phyloP scores from a whole-genome alignment of 1,140 invertebrate genomes.

The Leptonema lineaticorne region DNA sequence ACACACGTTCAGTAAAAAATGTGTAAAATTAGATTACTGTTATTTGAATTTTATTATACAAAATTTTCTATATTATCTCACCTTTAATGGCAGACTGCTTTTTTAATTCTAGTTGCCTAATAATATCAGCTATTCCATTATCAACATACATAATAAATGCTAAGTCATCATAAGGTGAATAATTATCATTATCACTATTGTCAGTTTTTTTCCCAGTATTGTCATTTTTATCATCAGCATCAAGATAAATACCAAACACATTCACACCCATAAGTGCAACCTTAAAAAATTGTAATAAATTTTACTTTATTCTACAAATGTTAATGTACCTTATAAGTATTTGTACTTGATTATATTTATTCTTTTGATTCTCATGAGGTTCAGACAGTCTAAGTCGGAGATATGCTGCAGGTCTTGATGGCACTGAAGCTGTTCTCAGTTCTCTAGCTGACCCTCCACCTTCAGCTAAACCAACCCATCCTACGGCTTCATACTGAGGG shows the following conservation, averaged over 20 bases:
- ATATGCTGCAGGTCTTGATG: conserved; percentile 75
- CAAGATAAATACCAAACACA: conserved; percentile 70
- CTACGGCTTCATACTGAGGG: conserved; percentile 68
- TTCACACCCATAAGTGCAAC: conserved; percentile 75
- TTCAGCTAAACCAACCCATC: conserved; percentile 74
- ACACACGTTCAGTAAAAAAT: no score
- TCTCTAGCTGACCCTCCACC: conserved; percentile 69
- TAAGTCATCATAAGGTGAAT: conserved; percentile 90
- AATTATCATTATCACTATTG: conserved; percentile 58
- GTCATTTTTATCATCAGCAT: conserved; percentile 43
- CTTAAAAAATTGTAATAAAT: conserved; percentile 47
- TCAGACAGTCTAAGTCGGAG: conserved; percentile 82
- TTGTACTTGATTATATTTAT: conserved; percentile 19
- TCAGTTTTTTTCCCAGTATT: conserved; percentile 52
- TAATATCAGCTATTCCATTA: conserved; percentile 84
- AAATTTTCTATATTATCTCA: no score
- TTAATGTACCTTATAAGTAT: background rate
- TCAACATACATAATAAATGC: conserved; percentile 97
- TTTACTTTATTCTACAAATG: background rate
- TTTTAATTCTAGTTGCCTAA: conserved; percentile 83
- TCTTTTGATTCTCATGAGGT: conserved; percentile 61
- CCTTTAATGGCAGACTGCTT: conserved; percentile 81
- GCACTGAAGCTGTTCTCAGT: conserved; percentile 80
- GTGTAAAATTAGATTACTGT: no score
- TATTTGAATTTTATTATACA: no score